Evolutionary conservation across 2,113 vertebrate genomes (phyloP).

Genomic region (Eptatretus burgeri): DNA sequence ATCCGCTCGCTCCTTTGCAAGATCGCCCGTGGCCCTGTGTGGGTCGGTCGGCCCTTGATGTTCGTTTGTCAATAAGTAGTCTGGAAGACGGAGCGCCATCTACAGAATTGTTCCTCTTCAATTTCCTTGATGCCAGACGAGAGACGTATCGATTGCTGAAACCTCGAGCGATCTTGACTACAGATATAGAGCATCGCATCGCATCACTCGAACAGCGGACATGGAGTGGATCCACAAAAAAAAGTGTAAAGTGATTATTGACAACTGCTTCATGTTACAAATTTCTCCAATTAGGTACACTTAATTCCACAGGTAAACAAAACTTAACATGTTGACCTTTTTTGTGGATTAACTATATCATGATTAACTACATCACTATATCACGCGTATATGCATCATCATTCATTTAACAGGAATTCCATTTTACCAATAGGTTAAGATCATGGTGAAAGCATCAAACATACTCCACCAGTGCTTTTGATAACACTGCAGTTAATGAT

Average conservation of each 20-base stretch:
- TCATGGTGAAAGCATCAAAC: too few species aligned
- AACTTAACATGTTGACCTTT: too few species aligned
- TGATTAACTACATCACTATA: too few species aligned
- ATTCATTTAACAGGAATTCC: too few species aligned
- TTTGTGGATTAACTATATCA: too few species aligned
- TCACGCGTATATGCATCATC: too few species aligned
- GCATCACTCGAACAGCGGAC: neutral
- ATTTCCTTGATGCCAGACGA: slow-evolving; percentile 1
- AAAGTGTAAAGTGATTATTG: neutral
- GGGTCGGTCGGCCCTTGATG: neutral
- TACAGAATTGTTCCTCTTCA: slow-evolving; percentile 3
- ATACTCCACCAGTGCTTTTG: too few species aligned
- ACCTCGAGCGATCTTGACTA: neutral
- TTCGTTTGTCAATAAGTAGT: slow-evolving; percentile 1
- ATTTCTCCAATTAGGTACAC: neutral
- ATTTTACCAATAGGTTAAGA: too few species aligned
- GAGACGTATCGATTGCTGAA: neutral
- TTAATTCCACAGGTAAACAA: neutral
- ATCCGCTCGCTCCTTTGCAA: neutral
- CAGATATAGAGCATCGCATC: neutral
- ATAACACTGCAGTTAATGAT: too few species aligned
- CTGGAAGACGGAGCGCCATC: slow-evolving; percentile 3
- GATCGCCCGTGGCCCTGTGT: neutral
- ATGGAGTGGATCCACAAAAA: neutral
- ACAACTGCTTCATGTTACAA: slow-evolving; percentile 1